A percentile compares a stretch with the other conserved stretches of the same genome.
Evolutionary conservation across 2,113 vertebrate genomes (phyloP).

Genomic region (Mormoops blainvillei): DNA sequence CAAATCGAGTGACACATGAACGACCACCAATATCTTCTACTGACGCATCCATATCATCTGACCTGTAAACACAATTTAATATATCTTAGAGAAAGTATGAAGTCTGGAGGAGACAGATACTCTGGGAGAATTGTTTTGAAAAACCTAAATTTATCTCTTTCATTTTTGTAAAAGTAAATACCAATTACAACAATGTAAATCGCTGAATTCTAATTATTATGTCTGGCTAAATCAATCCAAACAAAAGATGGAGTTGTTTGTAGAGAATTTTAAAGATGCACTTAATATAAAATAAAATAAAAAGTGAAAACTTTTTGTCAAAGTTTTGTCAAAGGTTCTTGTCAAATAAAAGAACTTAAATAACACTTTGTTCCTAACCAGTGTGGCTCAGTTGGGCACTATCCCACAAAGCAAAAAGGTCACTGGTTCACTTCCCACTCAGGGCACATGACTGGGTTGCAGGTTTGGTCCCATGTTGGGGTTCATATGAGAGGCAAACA

Average conservation of each 20-base stretch:
- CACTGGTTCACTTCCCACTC: too few relatives aligned
- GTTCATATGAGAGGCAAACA: too few relatives aligned
- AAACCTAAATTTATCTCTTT: not conserved
- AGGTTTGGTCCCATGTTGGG: too few relatives aligned
- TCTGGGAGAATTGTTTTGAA: not conserved
- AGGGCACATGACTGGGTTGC: too few relatives aligned
- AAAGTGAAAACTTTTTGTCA: too few relatives aligned
- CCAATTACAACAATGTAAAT: not conserved
- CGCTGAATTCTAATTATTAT: not conserved
- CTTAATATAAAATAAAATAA: not conserved
- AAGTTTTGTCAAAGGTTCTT: too few relatives aligned
- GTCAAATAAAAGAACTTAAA: not conserved
- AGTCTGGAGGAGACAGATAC: not conserved
- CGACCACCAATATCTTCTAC: slow-evolving; percentile 99
- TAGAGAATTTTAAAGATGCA: not conserved
- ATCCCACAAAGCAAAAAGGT: too few relatives aligned
- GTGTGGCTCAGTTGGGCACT: not conserved
- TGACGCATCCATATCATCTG: slow-evolving; percentile 96
- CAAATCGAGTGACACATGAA: slow-evolving; percentile 97
- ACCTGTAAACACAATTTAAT: slow-evolving; percentile 79
- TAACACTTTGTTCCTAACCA: not conserved
- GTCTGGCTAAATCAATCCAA: not conserved
- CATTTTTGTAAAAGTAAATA: not conserved
- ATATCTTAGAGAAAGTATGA: not conserved
- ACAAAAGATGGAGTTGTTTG: not conserved